These are phyloP conservation scores for Hydrotaea diabolus DNA, from an alignment of 2,888 invertebrate genomes.

Conservation along the genomic window DNA sequence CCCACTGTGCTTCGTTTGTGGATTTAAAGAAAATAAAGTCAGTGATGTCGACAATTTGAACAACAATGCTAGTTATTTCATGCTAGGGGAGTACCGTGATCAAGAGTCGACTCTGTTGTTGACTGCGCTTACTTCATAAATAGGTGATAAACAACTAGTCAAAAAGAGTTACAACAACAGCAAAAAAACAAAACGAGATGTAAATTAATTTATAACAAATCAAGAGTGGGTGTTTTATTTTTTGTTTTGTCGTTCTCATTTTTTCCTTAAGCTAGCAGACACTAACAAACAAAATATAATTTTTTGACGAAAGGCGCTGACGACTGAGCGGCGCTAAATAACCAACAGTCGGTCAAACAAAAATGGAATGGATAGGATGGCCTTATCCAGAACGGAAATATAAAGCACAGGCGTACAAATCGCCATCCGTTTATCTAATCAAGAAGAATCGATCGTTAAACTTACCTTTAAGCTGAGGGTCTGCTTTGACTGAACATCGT, in stretches of 20 bases:
- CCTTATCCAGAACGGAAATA: slow-evolving; percentile 39
- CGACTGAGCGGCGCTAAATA: neutral
- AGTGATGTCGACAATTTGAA: neutral
- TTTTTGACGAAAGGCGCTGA: neutral
- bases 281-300: slow-evolving; percentile 15
- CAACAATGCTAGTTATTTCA: slow-evolving; percentile 5
- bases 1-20: too few species aligned
- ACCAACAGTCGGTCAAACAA: too few species aligned
- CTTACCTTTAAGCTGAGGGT: slow-evolving; percentile 93
- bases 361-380: too few species aligned
- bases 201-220: slow-evolving; percentile 48
- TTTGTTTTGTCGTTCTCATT: neutral
- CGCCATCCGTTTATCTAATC: too few species aligned
- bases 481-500: slow-evolving; percentile 93
- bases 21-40: too few species aligned
- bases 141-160: slow-evolving; percentile 26
- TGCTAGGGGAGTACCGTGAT: neutral
- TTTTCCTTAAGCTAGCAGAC: neutral
- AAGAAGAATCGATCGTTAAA: neutral
- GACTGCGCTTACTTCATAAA: slow-evolving; percentile 6
- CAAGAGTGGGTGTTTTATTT: slow-evolving; percentile 52
- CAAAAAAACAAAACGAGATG: slow-evolving; percentile 41
- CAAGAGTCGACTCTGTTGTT: slow-evolving; percentile 8
- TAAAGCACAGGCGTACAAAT: neutral
- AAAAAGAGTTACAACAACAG: slow-evolving; percentile 8